phyloP scores from a whole-genome alignment of 2,888 invertebrate genomes.

The Macrosoma leucophasiata region DNA sequence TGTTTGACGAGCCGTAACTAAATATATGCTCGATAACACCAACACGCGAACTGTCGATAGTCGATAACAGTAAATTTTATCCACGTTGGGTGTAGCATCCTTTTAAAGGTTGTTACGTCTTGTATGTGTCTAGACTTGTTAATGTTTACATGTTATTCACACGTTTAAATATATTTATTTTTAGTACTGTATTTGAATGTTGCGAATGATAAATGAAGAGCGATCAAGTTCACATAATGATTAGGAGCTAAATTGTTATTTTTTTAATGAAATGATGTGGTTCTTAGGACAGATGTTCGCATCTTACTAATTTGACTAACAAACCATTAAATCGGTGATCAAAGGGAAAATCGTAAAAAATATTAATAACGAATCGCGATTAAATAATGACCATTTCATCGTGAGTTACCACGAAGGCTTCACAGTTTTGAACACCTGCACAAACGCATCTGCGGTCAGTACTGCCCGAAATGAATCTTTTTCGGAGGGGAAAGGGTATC shows the following conservation, averaged over 20 bases:
- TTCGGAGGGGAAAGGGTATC: slow-evolving; percentile 8
- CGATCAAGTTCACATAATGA: no score
- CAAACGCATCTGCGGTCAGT: slow-evolving; percentile 58
- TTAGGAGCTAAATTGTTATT: no score
- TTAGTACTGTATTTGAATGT: no score
- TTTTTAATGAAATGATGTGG: no score
- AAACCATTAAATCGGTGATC: slow-evolving; percentile 21
- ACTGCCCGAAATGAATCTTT: slow-evolving; percentile 49
- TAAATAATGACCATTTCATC: slow-evolving; percentile 27
- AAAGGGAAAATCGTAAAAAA: slow-evolving; percentile 28
- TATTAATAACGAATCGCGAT: slow-evolving; percentile 20
- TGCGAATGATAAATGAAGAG: no score
- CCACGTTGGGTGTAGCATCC: no score
- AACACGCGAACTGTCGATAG: slow-evolving; percentile 53
- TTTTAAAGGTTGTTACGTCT: no score
- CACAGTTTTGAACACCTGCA: slow-evolving; percentile 46
- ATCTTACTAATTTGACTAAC: slow-evolving; percentile 13
- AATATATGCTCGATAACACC: slow-evolving; percentile 52
- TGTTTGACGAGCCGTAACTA: slow-evolving; percentile 37
- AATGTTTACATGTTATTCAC: no score
- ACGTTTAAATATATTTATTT: no score
- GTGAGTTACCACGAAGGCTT: slow-evolving; percentile 33
- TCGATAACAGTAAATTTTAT: slow-evolving; percentile 61
- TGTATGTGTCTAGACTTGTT: no score
- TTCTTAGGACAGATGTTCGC: slow-evolving; percentile 13